Evolutionary conservation across 2,888 invertebrate genomes (phyloP), one percentile per base, ranked within the genome.

Genomic region (Diaperis boleti): DNA sequence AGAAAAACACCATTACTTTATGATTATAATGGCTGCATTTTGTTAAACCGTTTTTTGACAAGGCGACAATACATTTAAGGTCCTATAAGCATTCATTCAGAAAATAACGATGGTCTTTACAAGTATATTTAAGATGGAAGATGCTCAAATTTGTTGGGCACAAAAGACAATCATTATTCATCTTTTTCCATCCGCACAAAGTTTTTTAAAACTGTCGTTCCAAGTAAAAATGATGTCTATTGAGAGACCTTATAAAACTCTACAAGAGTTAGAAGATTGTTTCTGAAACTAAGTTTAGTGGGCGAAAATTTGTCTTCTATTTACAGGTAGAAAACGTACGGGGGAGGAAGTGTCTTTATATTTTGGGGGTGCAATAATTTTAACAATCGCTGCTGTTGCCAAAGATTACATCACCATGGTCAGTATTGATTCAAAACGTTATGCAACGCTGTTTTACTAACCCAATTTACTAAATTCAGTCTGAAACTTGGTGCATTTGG

Each of bases 111-210:
- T 7, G 22, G 15, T 26, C 39, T 52, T 18, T 26, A 54, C 54
- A 54, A 54, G 54, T 54, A 10, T 41, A 54, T 44, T 31, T 52
- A 50, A 47, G 39, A 55, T 35, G 44, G 57, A 62, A 44, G 57
- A 22, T 39, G 50, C 31, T 37, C 44, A 62, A 57, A 62, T 59
- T 62, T 57, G 62, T 52, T 62, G 18, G 11, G 10, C 45, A 62
- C 62, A 62, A 62, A 62, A 41, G 52, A 57, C 18, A 35, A 62
- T 62, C 62, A 62, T 62, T 62, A 62, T 62, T 62, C 62, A 62
- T 62, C 37, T 47, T 52, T 62, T 59, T 44, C 10, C 31, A n/a
- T 3, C 5, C 11, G 17, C 33, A 50, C 52, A 52, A 60, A 52
- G 11, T 20, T 52, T n/a, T n/a, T 54, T 60, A 18, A 54, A 60